These are phyloP conservation scores for Bolborhynchus lineola DNA, from an alignment of 2,113 vertebrate species.

Conservation along the genomic window DNA sequence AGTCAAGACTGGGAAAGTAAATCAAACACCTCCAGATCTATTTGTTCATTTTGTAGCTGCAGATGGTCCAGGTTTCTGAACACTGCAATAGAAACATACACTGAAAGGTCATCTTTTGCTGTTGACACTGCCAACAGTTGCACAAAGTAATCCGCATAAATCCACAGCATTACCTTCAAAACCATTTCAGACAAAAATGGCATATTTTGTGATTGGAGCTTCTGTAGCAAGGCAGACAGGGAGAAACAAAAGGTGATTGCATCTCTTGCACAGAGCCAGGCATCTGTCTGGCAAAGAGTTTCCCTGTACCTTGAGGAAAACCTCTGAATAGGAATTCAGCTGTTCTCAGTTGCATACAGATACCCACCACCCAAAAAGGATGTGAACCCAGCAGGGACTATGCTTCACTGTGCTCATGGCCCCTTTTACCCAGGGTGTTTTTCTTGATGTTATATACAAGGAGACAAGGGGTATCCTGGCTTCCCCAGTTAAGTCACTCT, in stretches of 20 bases:
- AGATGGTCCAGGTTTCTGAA: background rate
- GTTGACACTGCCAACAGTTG: background rate
- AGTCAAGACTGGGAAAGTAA: background rate
- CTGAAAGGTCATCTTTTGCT: background rate
- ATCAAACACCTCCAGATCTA: background rate
- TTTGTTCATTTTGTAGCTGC: background rate
- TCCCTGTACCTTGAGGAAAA: background rate
- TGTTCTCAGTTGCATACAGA: background rate
- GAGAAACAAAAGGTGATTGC: background rate
- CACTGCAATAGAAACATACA: background rate
- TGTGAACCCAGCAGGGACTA: background rate
- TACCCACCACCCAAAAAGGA: background rate
- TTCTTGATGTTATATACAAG: background rate
- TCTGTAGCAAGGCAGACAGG: background rate
- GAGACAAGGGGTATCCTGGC: background rate
- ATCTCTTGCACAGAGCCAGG: background rate
- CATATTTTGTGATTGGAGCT: background rate
- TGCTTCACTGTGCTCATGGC: rapidly evolving
- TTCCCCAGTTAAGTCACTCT: background rate
- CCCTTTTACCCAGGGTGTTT: background rate
- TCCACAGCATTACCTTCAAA: background rate
- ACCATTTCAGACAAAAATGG: background rate
- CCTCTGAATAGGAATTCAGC: background rate
- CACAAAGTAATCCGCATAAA: background rate
- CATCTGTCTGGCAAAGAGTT: background rate